Conservation (phyloP, 2,113 vertebrate genomes). For the Vireo altiloquus region DNA sequence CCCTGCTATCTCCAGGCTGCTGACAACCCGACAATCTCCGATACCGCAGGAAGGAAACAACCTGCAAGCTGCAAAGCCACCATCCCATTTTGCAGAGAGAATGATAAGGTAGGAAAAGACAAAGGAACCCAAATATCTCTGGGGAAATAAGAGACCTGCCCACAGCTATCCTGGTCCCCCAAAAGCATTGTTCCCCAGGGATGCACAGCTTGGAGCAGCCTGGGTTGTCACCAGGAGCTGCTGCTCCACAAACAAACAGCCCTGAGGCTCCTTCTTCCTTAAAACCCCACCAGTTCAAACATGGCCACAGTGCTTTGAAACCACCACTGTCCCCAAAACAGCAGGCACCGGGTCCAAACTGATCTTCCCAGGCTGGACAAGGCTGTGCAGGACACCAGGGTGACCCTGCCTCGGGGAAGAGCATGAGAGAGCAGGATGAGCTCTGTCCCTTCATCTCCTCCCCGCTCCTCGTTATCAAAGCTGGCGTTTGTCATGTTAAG, state of each 20-base stretch:
- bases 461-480: constrained; percentile 13
- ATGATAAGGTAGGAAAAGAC: background rate
- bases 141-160: background rate
- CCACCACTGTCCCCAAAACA: accelerated
- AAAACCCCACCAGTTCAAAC: background rate
- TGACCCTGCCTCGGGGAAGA: background rate
- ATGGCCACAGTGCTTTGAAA: accelerated
- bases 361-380: background rate
- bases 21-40: constrained; percentile 40
- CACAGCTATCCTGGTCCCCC: background rate
- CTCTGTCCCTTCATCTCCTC: constrained; percentile 29
- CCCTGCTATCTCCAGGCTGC: constrained; percentile 36
- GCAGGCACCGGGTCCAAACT: accelerated
- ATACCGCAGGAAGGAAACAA: background rate
- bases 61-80: background rate
- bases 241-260: background rate
- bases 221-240: background rate
- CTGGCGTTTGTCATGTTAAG: constrained; percentile 62
- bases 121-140: background rate
- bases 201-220: background rate
- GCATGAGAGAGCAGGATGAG: background rate
- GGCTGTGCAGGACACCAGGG: background rate
- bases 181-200: background rate
- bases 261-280: background rate
- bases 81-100: background rate